Percentiles rank a stretch among this genome's conserved stretches.
phyloP scores from a whole-genome alignment of 2,113 vertebrate genomes.

The Nothocercus julius region DNA sequence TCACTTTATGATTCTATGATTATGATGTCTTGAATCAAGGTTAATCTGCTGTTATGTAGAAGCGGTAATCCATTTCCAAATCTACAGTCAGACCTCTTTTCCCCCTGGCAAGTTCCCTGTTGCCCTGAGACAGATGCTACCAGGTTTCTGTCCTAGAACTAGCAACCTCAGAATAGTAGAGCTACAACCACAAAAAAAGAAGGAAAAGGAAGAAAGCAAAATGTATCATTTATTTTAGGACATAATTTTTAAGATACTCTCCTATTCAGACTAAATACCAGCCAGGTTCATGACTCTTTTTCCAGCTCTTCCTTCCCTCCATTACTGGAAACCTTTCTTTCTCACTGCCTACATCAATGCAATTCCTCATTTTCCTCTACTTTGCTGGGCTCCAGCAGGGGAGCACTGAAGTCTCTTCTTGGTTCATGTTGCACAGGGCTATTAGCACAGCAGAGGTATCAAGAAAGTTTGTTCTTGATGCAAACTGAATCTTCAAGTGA shows the following conservation, averaged over 20 bases:
- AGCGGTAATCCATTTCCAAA: neutral
- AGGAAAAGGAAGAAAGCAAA: neutral
- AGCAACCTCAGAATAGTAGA: neutral
- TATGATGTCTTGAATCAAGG: neutral
- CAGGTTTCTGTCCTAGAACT: neutral
- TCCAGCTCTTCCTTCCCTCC: neutral
- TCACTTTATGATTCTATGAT: neutral
- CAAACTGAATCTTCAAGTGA: neutral
- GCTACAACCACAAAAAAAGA: neutral
- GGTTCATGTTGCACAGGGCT: neutral
- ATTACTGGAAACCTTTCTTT: neutral
- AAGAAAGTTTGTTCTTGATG: neutral
- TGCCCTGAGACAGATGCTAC: fast-evolving
- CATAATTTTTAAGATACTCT: neutral
- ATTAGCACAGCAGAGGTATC: neutral
- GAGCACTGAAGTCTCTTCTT: neutral
- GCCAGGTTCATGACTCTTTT: neutral
- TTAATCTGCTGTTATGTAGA: neutral
- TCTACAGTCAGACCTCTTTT: neutral
- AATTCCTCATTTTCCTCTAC: neutral
- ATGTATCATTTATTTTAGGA: neutral
- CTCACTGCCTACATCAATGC: neutral
- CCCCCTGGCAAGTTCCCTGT: neutral
- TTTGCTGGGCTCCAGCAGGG: neutral
- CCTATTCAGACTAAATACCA: fast-evolving